Percentiles rank a stretch among this genome's conserved stretches.
phyloP scores from a whole-genome alignment of 2,797 vertebrate species.

The Sarcophilus harrisii region DNA sequence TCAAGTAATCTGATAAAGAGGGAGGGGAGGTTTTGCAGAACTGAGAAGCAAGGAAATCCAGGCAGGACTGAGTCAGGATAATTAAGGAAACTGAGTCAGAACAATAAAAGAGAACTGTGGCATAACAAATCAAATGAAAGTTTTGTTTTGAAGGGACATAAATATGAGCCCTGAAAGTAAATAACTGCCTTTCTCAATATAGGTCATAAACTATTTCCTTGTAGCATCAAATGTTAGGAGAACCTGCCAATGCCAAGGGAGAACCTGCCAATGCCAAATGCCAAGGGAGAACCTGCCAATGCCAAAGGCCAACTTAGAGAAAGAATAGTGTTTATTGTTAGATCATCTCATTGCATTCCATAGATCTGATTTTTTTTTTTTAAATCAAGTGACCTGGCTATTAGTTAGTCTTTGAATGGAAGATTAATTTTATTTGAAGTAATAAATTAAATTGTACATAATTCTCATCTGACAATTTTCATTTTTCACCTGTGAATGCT shows the following conservation, averaged over 20 bases:
- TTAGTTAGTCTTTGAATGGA: background rate
- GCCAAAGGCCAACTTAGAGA: background rate
- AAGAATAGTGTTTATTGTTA: background rate
- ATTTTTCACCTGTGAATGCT: background rate
- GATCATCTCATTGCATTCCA: background rate
- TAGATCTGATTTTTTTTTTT: background rate
- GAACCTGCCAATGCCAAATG: background rate
- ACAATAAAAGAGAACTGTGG: too few relatives aligned
- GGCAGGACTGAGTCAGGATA: too few relatives aligned
- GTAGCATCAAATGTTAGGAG: background rate
- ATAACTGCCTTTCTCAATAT: background rate
- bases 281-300: background rate
- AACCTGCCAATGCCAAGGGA: background rate
- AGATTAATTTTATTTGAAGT: background rate
- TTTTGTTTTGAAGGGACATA: constrained; percentile 18
- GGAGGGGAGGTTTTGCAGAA: too few relatives aligned
- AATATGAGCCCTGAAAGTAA: constrained; percentile 6
- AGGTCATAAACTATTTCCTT: constrained; percentile 1
- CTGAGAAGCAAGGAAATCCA: too few relatives aligned
- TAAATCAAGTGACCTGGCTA: background rate
- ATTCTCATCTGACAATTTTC: background rate
- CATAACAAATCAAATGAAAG: constrained; percentile 1
- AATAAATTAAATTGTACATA: background rate
- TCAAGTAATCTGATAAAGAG: too few relatives aligned
- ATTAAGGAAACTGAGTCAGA: too few relatives aligned